Evolutionary conservation across 2,113 vertebrate species (phyloP), one percentile per base, ranked within the genome.

Genomic region (Saguinus imperator): DNA sequence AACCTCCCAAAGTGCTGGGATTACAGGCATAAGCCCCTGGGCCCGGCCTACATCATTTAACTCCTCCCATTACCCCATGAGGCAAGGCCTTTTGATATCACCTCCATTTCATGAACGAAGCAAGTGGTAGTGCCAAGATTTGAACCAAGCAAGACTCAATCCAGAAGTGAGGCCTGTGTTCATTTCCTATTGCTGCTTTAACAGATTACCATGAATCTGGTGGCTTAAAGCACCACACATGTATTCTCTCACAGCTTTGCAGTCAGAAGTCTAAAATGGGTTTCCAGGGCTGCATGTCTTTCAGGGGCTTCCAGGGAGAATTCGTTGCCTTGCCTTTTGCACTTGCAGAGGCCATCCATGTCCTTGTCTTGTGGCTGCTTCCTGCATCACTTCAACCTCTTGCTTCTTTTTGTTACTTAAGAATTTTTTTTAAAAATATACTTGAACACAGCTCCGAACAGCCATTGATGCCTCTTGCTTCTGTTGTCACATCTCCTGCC

Each of bases 321-420:
- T 86, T 13, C 16, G 14, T 58, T 55, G 43, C 61, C 23, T 92
- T 7, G 83, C 13, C 18, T 61, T 76, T 7, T 79, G 77, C 18
- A 45, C 66, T 21, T 57, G 7, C 8, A 64, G 89, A 50, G 21
- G 35, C 20, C 37, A 12, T 37, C 43, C 35, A 4, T 64, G 9
- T 40, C 17, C 79, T 45, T 16, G 57, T 29, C 8, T 43, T 5
- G 0, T 3, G 48, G 29, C 6, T 21, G 37, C n/a, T 21, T 80
- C 35, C 14, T 23, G 8, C 0, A 1, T 23, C n/a, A 13, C 32
- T 23, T 11, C 3, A 18, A 3, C 66, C 9, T 68, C 55, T 66
- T 35, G 29, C 32, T 77, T 91, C n/a, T 55, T 64, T 64, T 32
- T 14, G 27, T 32, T 64, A 64, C 61, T 32, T 29, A 14, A 32